Evolutionary conservation across 2,797 vertebrate genomes (phyloP), one percentile per base, ranked within the genome.

Genomic region (Sebastes melanostomus): DNA sequence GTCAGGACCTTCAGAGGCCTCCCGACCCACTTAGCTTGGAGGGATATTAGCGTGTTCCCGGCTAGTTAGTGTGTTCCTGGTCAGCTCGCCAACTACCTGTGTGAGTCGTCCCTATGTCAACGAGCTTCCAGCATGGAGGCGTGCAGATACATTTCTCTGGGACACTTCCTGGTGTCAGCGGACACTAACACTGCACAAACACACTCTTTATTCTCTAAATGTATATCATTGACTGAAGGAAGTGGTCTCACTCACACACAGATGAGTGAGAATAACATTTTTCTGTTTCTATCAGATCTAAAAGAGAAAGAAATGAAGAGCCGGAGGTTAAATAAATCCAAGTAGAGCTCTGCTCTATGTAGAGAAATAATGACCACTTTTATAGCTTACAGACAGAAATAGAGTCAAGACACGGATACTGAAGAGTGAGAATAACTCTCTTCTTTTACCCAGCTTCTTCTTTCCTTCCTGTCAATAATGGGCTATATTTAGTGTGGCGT

Each of bases 401-500:
- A 58, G 22, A 38, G 36, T 13, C 4, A 36, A 10, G 46, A 46
- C 56, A 36, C 16, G 6, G 63, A 66, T 30, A 4, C 59, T 54
- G 16, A 73, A n/a, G 25, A 60, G 20, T 18, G 30, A 30, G 25
- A 38, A 7, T 24, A n/a, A 25, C 9, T 18, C 34, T 74, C 24
- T 12, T 60, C 55, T 13, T 71, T 20, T 77, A 66, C 22, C 30
- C 10, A 1, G n/a, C 12, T 18, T 36, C 69, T 55, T 86, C 78
- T 89, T 87, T 56, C 89, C 22, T 60, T 59, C 80, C 65, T 52
- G 83, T 90, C 90, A 78, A 86, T 90, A 90, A 72, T 20, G 61
- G 32, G 46, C 78, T 88, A 89, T 89, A 88, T 91, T 89, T 91
- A 85, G 88, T 30, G 54, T 25, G n/a, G 78, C 77, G 72, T 67